These are phyloP conservation scores for Phaethornis superciliosus DNA, from an alignment of 2,113 vertebrate species.

Conservation along the genomic window DNA sequence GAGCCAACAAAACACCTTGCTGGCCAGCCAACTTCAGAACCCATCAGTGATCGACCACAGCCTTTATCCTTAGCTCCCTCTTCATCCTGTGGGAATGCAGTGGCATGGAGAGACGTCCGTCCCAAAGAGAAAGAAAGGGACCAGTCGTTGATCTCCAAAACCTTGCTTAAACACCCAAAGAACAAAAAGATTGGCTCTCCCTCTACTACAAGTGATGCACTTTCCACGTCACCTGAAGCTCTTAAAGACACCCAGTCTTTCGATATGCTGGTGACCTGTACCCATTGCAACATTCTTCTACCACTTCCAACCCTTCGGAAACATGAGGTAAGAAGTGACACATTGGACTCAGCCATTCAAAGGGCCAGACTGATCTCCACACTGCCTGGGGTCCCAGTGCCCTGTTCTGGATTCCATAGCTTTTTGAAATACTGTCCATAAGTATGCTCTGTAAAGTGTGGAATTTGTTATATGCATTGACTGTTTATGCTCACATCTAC, in stretches of 20 bases:
- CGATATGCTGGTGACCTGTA: slow-evolving; percentile 21
- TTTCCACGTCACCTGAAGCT: background rate
- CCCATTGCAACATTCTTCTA: slow-evolving; percentile 60
- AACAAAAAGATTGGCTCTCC: background rate
- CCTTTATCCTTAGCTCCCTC: background rate
- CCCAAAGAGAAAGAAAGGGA: slow-evolving; percentile 31
- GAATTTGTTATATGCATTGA: background rate
- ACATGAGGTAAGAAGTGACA: slow-evolving; percentile 48
- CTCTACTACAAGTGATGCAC: background rate
- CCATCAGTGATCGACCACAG: background rate
- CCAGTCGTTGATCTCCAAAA: background rate
- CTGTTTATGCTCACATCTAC: background rate
- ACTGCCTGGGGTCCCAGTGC: background rate
- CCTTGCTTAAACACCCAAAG: background rate
- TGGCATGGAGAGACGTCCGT: background rate
- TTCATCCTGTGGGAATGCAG: background rate
- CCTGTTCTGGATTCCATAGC: background rate
- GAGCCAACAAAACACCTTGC: background rate
- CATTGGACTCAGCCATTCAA: background rate
- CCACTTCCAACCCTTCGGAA: slow-evolving; percentile 31
- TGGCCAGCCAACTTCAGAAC: background rate
- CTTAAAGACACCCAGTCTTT: background rate
- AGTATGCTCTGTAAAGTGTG: background rate
- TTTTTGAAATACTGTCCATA: background rate
- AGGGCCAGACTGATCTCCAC: background rate